Evolutionary conservation across 2,888 invertebrate genomes (phyloP).

Genomic region (Himalopsyche japonica): DNA sequence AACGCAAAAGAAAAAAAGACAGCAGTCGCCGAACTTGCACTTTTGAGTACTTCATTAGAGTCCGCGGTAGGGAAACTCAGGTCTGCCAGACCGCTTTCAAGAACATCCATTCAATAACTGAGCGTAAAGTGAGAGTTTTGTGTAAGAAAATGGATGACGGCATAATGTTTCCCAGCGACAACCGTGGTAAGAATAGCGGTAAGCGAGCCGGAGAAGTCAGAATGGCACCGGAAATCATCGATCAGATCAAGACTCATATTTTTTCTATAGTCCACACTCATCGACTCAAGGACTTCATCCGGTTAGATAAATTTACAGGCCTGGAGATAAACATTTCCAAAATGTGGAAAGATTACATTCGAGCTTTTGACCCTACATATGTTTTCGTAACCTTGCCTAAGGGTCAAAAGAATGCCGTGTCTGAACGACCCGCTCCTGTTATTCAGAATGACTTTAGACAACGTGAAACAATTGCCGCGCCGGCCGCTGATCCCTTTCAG

Average conservation of each 20-base stretch:
- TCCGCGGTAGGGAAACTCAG: constrained; percentile 60
- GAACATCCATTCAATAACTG: constrained; percentile 62
- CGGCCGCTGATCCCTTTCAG: constrained; percentile 9
- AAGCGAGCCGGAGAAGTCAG: constrained; percentile 58
- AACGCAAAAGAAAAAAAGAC: constrained; percentile 60
- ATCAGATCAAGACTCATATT: constrained; percentile 61
- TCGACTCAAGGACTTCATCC: constrained; percentile 57
- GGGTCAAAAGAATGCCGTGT: constrained; percentile 46
- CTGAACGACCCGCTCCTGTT: not conserved
- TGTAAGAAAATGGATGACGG: constrained; percentile 65
- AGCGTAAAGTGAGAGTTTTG: constrained; percentile 60
- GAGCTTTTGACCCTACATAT: constrained; percentile 59
- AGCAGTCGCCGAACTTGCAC: constrained; percentile 61
- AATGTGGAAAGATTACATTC: constrained; percentile 64
- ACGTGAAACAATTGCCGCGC: constrained; percentile 38
- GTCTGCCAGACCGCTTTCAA: constrained; percentile 63
- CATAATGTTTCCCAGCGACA: constrained; percentile 62
- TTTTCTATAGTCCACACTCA: constrained; percentile 60
- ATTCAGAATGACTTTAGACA: constrained; percentile 23
- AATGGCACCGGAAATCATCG: constrained; percentile 55
- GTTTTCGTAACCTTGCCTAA: constrained; percentile 57
- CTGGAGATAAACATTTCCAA: constrained; percentile 62
- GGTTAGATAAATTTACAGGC: constrained; percentile 60
- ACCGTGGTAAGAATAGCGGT: constrained; percentile 60
- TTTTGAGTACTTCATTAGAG: constrained; percentile 61